phyloP scores from a whole-genome alignment of 2,113 vertebrate genomes.

The Grammomys surdaster region DNA sequence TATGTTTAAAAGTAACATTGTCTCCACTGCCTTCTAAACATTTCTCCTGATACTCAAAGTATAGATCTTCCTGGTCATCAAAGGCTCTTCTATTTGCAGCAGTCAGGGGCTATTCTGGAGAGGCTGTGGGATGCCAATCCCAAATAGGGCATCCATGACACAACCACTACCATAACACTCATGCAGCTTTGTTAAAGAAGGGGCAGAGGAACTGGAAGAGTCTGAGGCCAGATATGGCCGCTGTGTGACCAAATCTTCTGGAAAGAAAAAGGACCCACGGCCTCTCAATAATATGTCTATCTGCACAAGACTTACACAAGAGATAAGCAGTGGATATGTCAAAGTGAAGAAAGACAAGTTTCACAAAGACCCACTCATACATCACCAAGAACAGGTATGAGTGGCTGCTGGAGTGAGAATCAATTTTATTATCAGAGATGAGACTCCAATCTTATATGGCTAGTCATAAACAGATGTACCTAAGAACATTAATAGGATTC shows the following conservation, averaged over 20 bases:
- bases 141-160: not conserved
- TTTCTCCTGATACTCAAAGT: not conserved
- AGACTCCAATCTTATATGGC: not conserved
- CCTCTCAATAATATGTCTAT: too few relatives aligned
- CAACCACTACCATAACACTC: not conserved
- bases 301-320: not conserved
- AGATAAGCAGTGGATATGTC: not conserved
- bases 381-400: not conserved
- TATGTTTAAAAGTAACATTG: not conserved
- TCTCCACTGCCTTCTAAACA: not conserved
- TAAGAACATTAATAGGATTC: not conserved
- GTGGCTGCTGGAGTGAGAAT: not conserved
- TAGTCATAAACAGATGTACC: not conserved
- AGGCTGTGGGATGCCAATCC: not conserved
- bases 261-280: not conserved
- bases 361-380: not conserved
- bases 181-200: not conserved
- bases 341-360: not conserved
- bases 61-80: not conserved
- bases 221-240: accelerated
- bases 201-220: not conserved
- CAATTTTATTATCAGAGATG: not conserved
- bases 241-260: too few relatives aligned
- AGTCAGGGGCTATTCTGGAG: not conserved
- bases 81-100: not conserved